A percentile compares a stretch with the other conserved stretches of the same genome.
These are phyloP conservation scores for Acanthopagrus latus DNA, from an alignment of 2,797 vertebrate species.

Conservation along the genomic window DNA sequence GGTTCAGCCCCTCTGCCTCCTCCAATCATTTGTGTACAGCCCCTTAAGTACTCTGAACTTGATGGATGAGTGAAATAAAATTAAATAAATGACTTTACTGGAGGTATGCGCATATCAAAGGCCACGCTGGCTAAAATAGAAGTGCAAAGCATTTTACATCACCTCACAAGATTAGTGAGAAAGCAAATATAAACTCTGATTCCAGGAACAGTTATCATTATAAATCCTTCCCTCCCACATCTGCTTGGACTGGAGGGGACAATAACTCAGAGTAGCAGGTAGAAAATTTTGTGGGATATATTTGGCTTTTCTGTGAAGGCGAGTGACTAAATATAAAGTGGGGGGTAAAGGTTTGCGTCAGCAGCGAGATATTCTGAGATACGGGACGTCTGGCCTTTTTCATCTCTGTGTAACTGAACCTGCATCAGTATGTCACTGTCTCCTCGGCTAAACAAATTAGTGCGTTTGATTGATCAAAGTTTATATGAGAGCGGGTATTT, in stretches of 20 bases:
- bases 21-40: background rate
- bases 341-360: constrained; percentile 71
- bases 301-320: constrained; percentile 68
- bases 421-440: constrained; percentile 80
- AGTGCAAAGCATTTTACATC: constrained; percentile 55
- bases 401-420: constrained; percentile 72
- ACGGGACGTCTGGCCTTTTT: constrained; percentile 79
- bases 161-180: constrained; percentile 62
- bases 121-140: constrained; percentile 43
- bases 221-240: constrained; percentile 69
- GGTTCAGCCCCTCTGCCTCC: background rate
- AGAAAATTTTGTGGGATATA: constrained; percentile 63
- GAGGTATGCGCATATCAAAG: constrained; percentile 30
- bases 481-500: constrained; percentile 79
- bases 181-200: constrained; percentile 71
- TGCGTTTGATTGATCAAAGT: constrained; percentile 83
- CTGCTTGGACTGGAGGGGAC: constrained; percentile 53
- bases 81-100: constrained; percentile 44
- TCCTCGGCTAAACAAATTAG: constrained; percentile 83
- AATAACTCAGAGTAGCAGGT: constrained; percentile 73
- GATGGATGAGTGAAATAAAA: constrained; percentile 47
- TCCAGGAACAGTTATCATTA: constrained; percentile 66
- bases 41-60: constrained; percentile 20
- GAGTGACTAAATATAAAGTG: constrained; percentile 75
- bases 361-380: constrained; percentile 76